Evolutionary conservation across 2,888 invertebrate species (phyloP).

Genomic region (Ectemnius lituratus): DNA sequence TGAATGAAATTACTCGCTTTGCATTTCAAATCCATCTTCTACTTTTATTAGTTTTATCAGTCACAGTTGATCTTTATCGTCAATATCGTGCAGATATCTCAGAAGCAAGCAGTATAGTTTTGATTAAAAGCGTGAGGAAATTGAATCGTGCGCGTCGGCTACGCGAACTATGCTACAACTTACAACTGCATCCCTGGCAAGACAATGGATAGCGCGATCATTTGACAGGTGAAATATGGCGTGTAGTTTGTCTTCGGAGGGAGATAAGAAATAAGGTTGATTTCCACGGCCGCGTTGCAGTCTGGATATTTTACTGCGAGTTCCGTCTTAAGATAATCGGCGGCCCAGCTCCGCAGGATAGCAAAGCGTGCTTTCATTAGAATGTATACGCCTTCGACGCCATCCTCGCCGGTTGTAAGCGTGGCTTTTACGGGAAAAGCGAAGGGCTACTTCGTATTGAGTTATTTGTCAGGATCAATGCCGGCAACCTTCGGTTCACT

Average conservation of each 20-base stretch:
- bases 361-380: constrained; percentile 22
- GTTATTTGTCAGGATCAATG: too few species aligned
- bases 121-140: constrained; percentile 5
- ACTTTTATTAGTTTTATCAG: too few species aligned
- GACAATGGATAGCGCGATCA: constrained; percentile 26
- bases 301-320: constrained; percentile 38
- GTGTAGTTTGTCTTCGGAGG: constrained; percentile 23
- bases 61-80: too few species aligned
- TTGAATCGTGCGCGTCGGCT: not conserved
- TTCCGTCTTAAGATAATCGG: constrained; percentile 45
- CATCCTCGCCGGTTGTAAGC: too few species aligned
- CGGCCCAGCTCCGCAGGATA: constrained; percentile 7
- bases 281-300: constrained; percentile 44
- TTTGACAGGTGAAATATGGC: constrained; percentile 39
- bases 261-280: constrained; percentile 46
- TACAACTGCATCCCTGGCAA: not conserved
- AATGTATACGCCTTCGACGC: constrained; percentile 20
- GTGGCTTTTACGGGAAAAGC: too few species aligned
- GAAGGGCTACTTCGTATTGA: too few species aligned
- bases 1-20: too few species aligned
- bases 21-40: too few species aligned
- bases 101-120: not conserved
- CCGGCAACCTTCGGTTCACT: too few species aligned
- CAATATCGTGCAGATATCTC: too few species aligned
- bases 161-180: too few species aligned